These are phyloP conservation scores for Coregonus sp. DNA, from an alignment of 2,797 vertebrate species.

Conservation along the genomic window DNA sequence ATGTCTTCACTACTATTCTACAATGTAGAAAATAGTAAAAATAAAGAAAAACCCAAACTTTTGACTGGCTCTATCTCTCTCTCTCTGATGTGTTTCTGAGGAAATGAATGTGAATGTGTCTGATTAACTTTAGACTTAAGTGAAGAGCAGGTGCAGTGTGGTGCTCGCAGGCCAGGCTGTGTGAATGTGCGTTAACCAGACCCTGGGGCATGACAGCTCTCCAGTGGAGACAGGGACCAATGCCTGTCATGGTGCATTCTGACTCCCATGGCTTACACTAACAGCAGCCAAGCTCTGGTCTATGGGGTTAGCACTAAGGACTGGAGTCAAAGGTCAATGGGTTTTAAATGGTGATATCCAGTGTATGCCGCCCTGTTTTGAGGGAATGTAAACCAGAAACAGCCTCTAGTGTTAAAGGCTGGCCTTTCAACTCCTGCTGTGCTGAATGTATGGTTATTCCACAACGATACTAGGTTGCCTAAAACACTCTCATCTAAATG, in stretches of 20 bases:
- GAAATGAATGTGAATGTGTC: slow-evolving; percentile 33
- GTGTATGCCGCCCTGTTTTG: slow-evolving; percentile 12
- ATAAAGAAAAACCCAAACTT: too few species aligned
- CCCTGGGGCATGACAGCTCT: slow-evolving; percentile 43
- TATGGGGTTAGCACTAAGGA: slow-evolving; percentile 28
- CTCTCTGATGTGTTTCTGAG: slow-evolving; percentile 31
- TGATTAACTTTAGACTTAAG: slow-evolving; percentile 34
- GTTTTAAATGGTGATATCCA: slow-evolving; percentile 38
- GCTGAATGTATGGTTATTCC: slow-evolving; percentile 35
- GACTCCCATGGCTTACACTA: slow-evolving; percentile 32
- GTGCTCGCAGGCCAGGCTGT: neutral
- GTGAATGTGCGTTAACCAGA: slow-evolving; percentile 50
- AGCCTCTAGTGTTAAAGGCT: slow-evolving; percentile 5
- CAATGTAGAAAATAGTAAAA: too few species aligned
- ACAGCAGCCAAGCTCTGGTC: slow-evolving; percentile 43
- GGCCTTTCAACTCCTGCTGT: slow-evolving; percentile 30
- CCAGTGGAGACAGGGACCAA: slow-evolving; percentile 37
- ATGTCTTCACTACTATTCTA: too few species aligned
- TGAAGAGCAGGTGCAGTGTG: slow-evolving; percentile 37
- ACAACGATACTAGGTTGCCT: slow-evolving; percentile 34
- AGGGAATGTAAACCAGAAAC: slow-evolving; percentile 28
- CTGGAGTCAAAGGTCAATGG: slow-evolving; percentile 28
- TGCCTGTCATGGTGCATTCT: slow-evolving; percentile 48
- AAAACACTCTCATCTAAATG: slow-evolving; percentile 57
- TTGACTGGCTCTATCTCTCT: neutral